A percentile compares a stretch with the other conserved stretches of the same genome.
Conservation (phyloP, 2,113 vertebrate species). For the Pachypanchax playfairii region DNA sequence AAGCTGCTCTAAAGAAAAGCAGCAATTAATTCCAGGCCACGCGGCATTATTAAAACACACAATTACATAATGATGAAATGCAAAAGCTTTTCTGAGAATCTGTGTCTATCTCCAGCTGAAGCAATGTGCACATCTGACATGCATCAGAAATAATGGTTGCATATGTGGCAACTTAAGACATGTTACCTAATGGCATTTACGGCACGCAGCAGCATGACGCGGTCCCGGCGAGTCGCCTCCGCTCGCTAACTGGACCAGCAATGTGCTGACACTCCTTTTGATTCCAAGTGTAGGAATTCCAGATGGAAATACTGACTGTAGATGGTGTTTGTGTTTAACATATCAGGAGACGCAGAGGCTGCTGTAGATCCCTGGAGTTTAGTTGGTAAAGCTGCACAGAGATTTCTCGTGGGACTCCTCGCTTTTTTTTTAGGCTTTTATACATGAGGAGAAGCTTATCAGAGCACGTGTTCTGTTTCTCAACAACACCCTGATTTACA, state of each 20-base stretch:
- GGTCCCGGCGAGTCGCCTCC: background rate
- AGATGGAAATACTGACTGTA: background rate
- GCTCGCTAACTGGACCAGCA: background rate
- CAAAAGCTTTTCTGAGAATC: slow-evolving; percentile 22
- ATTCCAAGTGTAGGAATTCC: slow-evolving; percentile 1
- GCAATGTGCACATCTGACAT: background rate
- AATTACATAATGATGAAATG: slow-evolving; percentile 25
- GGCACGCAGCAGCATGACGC: background rate
- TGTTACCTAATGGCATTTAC: slow-evolving; percentile 2
- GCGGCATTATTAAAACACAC: background rate
- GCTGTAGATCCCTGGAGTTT: slow-evolving; percentile 34
- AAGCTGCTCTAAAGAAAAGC: slow-evolving; percentile 1
- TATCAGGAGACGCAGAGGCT: slow-evolving; percentile 1
- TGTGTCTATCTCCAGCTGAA: background rate
- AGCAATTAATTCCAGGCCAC: slow-evolving; percentile 2
- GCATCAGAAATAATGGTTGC: slow-evolving; percentile 6
- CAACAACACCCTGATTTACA: slow-evolving; percentile 46
- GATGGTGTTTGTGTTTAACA: slow-evolving; percentile 3
- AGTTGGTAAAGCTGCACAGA: slow-evolving; percentile 9
- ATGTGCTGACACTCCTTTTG: background rate
- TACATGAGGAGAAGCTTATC: slow-evolving; percentile 31
- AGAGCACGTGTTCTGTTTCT: slow-evolving; percentile 31
- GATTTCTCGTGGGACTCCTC: slow-evolving; percentile 34
- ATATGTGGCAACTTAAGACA: slow-evolving; percentile 9
- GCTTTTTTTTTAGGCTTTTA: slow-evolving; percentile 3